Evolutionary conservation across 2,797 vertebrate genomes (phyloP).

Genomic region (Dryobates pubescens): DNA sequence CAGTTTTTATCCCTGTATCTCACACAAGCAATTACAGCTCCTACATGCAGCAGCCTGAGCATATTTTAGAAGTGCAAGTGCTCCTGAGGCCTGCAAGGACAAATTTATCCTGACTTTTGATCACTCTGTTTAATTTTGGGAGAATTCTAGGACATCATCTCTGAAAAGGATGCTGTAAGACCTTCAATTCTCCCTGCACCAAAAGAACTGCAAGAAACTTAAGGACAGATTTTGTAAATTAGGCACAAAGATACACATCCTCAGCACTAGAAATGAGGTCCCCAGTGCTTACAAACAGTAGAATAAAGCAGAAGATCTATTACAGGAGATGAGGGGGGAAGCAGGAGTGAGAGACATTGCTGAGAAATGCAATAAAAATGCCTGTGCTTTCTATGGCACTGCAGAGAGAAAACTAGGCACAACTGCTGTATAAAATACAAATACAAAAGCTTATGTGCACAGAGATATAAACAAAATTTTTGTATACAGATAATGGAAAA

Average conservation of each 20-base stretch:
- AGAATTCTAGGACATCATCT: neutral
- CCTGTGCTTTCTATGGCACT: neutral
- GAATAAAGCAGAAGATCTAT: neutral
- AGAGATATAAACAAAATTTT: neutral
- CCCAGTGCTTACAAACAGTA: neutral
- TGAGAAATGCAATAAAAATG: neutral
- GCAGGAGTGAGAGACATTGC: neutral
- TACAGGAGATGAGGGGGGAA: neutral
- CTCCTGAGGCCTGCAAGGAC: neutral
- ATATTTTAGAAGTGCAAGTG: neutral
- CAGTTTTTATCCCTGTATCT: neutral
- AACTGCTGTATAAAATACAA: neutral
- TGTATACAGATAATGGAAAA: neutral
- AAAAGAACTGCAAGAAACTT: neutral
- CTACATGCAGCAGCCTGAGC: neutral
- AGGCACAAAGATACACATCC: neutral
- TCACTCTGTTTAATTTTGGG: neutral
- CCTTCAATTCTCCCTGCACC: neutral
- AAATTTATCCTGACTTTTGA: neutral
- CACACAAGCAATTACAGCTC: neutral
- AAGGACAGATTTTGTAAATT: neutral
- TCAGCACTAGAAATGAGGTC: neutral
- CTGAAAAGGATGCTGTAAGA: neutral
- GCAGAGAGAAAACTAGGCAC: neutral
- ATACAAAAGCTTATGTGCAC: neutral